phyloP scores from a whole-genome alignment of 2,888 invertebrate genomes.

The Eupithecia pulchellata region DNA sequence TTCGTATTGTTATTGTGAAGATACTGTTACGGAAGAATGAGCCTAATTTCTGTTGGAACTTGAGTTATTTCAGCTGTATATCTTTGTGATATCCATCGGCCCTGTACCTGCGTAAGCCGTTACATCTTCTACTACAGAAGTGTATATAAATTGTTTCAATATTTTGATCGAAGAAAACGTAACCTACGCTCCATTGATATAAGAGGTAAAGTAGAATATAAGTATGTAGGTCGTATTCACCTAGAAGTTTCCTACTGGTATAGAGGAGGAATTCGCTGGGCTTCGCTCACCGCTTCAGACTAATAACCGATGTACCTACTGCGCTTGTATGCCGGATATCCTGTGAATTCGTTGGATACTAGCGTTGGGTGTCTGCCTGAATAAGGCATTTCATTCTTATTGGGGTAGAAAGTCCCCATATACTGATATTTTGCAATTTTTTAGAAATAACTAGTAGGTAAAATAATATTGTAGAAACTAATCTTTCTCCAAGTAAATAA shows the following conservation, averaged over 20 bases:
- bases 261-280: constrained; percentile 8
- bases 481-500: background rate
- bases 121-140: background rate
- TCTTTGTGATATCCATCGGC: constrained; percentile 13
- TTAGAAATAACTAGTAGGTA: background rate
- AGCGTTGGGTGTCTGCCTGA: background rate
- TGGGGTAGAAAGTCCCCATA: background rate
- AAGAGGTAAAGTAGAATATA: background rate
- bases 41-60: constrained; percentile 43
- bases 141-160: background rate
- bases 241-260: background rate
- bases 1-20: constrained; percentile 66
- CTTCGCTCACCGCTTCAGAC: constrained; percentile 2
- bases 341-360: constrained; percentile 10
- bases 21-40: constrained; percentile 47
- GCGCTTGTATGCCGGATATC: background rate
- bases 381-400: background rate
- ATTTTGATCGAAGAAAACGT: background rate
- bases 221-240: background rate
- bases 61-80: constrained; percentile 35
- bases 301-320: constrained; percentile 8
- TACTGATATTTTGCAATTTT: background rate
- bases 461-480: background rate
- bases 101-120: background rate
- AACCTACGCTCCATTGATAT: background rate